These are phyloP conservation scores for Peucedramus taeniatus DNA, from an alignment of 2,113 vertebrate species.

Conservation along the genomic window DNA sequence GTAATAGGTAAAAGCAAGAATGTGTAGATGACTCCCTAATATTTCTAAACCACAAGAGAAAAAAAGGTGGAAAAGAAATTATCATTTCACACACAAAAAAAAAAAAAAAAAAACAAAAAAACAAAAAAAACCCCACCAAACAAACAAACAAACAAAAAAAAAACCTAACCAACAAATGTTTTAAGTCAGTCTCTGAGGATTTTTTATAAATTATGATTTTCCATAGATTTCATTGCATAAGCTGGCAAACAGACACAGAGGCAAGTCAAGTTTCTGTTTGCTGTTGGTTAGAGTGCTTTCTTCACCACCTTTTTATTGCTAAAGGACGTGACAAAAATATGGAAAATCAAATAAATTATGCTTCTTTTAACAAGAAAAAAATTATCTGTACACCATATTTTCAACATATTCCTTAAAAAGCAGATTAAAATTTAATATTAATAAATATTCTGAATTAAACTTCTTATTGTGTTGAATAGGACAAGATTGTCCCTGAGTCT, in stretches of 20 bases:
- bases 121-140: too few species aligned
- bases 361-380: neutral
- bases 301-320: neutral
- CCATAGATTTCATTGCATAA: neutral
- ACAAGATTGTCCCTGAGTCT: neutral
- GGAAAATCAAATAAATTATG: neutral
- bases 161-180: rapidly evolving
- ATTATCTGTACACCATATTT: neutral
- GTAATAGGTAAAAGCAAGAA: neutral
- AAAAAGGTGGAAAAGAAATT: neutral
- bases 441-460: neutral
- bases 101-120: rapidly evolving
- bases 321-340: neutral
- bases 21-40: neutral
- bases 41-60: neutral
- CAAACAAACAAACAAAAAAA: too few species aligned
- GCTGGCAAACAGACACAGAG: neutral
- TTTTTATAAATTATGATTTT: neutral
- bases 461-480: neutral
- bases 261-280: neutral
- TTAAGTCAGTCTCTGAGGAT: neutral
- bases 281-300: neutral
- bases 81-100: neutral
- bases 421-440: neutral
- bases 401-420: neutral